phyloP scores from a whole-genome alignment of 2,888 invertebrate species.

The Omphaloscelis lunosa region DNA sequence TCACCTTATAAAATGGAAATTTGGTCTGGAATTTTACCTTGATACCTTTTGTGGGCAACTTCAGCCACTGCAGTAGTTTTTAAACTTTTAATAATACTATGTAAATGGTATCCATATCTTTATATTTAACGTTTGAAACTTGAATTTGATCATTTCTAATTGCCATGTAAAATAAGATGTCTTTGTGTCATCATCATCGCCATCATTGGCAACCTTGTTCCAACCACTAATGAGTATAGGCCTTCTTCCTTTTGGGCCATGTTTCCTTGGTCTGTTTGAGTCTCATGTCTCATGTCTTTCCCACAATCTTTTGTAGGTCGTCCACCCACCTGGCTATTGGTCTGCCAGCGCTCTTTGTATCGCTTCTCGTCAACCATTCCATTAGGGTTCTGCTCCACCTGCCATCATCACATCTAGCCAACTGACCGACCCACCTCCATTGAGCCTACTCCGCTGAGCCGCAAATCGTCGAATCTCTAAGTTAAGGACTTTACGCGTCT shows the following conservation, averaged over 20 bases:
- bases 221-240: neutral
- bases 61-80: neutral
- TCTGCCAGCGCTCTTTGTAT: neutral
- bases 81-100: conserved; percentile 12
- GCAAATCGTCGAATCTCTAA: too few species aligned
- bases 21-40: conserved; percentile 19
- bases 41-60: neutral
- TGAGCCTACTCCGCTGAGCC: too few species aligned
- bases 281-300: too few species aligned
- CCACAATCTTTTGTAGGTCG: too few species aligned
- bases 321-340: neutral
- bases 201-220: neutral
- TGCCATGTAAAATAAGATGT: neutral
- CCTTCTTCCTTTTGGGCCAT: too few species aligned
- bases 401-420: neutral
- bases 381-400: neutral
- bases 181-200: neutral
- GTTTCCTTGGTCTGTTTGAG: neutral
- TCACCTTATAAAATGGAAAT: conserved; percentile 28
- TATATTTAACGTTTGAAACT: neutral
- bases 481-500: too few species aligned
- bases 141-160: neutral
- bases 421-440: neutral
- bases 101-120: conserved; percentile 1
- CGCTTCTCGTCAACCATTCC: neutral